Base-by-base conservation (phyloP, 2,888 invertebrate genomes). In the Acronicta leporina region DNA sequence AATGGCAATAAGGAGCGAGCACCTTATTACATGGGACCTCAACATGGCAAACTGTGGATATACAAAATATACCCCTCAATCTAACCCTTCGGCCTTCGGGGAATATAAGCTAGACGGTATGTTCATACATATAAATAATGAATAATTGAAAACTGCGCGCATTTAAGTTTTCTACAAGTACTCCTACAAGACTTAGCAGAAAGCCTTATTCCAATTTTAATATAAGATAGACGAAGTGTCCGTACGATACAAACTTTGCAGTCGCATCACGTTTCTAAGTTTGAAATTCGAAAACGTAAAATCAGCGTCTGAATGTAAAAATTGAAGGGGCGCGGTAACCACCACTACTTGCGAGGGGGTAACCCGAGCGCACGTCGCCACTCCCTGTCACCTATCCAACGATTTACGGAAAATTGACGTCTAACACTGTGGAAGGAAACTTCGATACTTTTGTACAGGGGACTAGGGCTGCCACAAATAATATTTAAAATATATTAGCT, bases 241-340 rank as follows among this genome's bases (percentile, higher is more conserved):
- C 84, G 77, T 73, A 72, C 84, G 82, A 85, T 85, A 83, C 84
- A 85, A 84, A 79, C 77, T 87, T 86, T 78, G 81, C 82, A 84
- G 80, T 75, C 88, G 64, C 84, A 86, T 88, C 90, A 92, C 90
- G 91, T 90, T 86, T 80, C 78, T 80, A 82, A 86, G 87, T 89
- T 87, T 87, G 83, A 91, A 87, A 88, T 87, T 89, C 82, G 80
- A 89, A 90, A 91, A 89, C 84, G 89, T 86, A 85, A 89, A 91
- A 88, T 90, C 88, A 87, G 88, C 87, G 82, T 86, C 81, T 86
- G 87, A 87, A 88, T 89, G 83, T 86, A 87, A 88, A 91, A 89
- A 88, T 89, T 80, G 81, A 77, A 86, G 83, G 77, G 81, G 79
- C 73, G 83, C 79, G 79, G 80, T 81, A 79, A 80, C 81, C 77